phyloP scores from a whole-genome alignment of 2,113 vertebrate genomes.

The Leiothrix lutea region DNA sequence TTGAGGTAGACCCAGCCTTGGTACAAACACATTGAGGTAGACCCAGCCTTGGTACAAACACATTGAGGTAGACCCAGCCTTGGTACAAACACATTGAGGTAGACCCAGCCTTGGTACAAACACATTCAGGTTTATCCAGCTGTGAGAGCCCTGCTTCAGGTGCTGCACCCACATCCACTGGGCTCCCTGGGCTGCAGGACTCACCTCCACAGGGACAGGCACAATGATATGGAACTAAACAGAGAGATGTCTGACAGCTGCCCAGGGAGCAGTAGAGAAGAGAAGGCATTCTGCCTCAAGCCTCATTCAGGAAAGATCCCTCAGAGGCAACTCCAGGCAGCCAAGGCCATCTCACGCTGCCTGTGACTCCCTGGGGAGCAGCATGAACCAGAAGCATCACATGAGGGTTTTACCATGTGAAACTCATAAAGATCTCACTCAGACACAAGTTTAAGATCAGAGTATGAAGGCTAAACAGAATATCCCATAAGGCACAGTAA shows the following conservation, averaged over 20 bases:
- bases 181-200: not conserved
- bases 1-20: not conserved
- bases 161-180: not conserved
- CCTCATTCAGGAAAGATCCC: not conserved
- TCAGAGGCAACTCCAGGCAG: not conserved
- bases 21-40: not conserved
- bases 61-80: not conserved
- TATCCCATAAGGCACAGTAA: not conserved
- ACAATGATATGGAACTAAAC: not conserved
- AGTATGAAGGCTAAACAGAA: not conserved
- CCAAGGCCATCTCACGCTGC: not conserved
- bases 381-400: not conserved
- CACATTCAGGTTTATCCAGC: not conserved
- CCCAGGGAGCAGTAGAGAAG: not conserved
- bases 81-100: not conserved
- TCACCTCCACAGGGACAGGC: accelerated
- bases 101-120: not conserved
- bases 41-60: not conserved
- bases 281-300: not conserved
- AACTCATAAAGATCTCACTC: not conserved
- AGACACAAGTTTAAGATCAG: not conserved
- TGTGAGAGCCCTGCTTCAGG: not conserved
- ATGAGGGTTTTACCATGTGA: not conserved
- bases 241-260: not conserved
- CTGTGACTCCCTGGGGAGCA: accelerated